Conservation (phyloP, 2,888 invertebrate genomes). For the Ormyrus thymus region DNA sequence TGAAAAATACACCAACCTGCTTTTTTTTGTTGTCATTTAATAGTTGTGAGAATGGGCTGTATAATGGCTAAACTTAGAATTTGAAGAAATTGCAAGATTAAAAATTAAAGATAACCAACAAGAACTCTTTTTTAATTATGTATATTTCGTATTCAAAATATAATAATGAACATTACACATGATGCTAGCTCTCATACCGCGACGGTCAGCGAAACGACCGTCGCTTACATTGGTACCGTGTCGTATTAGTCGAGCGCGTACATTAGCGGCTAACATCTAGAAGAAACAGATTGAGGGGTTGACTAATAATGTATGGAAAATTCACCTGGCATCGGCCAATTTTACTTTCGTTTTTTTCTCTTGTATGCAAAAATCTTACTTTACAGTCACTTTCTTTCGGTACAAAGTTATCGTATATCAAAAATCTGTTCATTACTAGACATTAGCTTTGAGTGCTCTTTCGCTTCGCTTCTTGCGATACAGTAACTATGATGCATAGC, state of each 20-base stretch:
- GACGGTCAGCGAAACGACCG: slow-evolving; percentile 65
- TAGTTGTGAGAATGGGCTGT: no score
- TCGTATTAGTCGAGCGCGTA: slow-evolving; percentile 60
- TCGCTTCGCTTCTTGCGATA: slow-evolving; percentile 39
- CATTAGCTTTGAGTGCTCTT: slow-evolving; percentile 41
- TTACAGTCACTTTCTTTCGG: slow-evolving; percentile 17
- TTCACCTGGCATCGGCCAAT: background rate
- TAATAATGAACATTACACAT: slow-evolving; percentile 74
- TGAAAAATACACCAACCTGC: no score
- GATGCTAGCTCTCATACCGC: slow-evolving; percentile 70
- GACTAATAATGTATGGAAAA: slow-evolving; percentile 35
- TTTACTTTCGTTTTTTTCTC: slow-evolving; percentile 35
- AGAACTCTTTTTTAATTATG: slow-evolving; percentile 66
- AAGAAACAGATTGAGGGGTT: slow-evolving; percentile 65
- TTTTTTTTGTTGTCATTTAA: no score
- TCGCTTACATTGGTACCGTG: slow-evolving; percentile 68
- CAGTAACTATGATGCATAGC: slow-evolving; percentile 65
- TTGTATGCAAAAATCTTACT: slow-evolving; percentile 36
- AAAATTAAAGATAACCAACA: background rate
- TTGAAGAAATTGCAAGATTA: background rate
- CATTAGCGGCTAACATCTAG: slow-evolving; percentile 64
- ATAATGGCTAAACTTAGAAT: no score
- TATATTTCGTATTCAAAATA: slow-evolving; percentile 75
- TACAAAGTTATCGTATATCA: slow-evolving; percentile 35
- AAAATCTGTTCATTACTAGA: slow-evolving; percentile 52